Conservation (phyloP, 2,888 invertebrate species). For the Sclerodermus sp. region DNA sequence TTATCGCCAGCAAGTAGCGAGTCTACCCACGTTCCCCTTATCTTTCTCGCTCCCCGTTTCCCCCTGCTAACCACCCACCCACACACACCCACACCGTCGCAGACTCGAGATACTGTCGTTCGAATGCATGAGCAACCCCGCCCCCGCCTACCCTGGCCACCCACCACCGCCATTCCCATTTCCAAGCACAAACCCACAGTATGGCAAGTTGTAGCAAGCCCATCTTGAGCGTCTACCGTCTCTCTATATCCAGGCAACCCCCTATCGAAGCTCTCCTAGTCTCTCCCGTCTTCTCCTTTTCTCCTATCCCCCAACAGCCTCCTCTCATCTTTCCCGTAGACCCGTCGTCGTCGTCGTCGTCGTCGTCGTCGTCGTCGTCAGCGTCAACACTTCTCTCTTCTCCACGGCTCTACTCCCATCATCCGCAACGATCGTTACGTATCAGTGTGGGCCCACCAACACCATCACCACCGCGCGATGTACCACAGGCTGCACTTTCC, state of each 20-base stretch:
- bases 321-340: neutral
- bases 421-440: neutral
- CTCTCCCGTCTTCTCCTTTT: neutral
- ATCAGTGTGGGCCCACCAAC: no score
- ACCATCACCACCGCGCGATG: no score
- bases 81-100: neutral
- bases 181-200: no score
- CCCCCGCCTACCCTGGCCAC: neutral
- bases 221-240: no score
- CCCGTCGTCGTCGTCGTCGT: conserved; percentile 3
- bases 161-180: no score
- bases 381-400: conserved; percentile 11
- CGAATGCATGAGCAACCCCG: neutral
- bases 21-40: conserved; percentile 52
- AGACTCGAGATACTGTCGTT: conserved; percentile 22
- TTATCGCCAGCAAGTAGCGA: conserved; percentile 44
- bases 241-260: no score
- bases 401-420: conserved; percentile 2
- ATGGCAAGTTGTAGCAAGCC: no score
- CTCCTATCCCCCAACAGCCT: neutral
- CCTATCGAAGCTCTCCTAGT: neutral
- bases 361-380: conserved; percentile 15
- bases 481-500: conserved; percentile 4
- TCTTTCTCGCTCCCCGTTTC: conserved; percentile 34
- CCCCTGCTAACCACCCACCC: conserved; percentile 10